Percentiles rank a stretch among this genome's conserved stretches.
These are phyloP conservation scores for Synanthedon myopaeformis DNA, from an alignment of 2,888 invertebrate genomes.

Conservation along the genomic window DNA sequence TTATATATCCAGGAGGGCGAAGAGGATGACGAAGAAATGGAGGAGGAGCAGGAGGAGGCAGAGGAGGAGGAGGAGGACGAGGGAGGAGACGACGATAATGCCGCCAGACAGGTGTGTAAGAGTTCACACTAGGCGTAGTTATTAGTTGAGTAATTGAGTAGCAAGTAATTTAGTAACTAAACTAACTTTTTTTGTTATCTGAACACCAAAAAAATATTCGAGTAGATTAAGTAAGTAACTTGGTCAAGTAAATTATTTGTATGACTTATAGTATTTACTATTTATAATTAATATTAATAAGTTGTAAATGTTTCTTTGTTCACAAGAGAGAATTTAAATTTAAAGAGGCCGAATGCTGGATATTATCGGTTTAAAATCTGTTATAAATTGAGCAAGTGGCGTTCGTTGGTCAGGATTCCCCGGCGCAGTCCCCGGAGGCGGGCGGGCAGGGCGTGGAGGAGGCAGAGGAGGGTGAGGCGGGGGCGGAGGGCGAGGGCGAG, in stretches of 20 bases:
- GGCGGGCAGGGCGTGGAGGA: slow-evolving; percentile 37
- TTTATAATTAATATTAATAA: too few species aligned
- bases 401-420: slow-evolving; percentile 59
- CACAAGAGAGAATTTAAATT: too few species aligned
- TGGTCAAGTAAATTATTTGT: too few species aligned
- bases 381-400: too few species aligned
- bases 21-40: slow-evolving; percentile 60
- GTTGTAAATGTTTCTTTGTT: too few species aligned
- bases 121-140: too few species aligned
- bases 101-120: slow-evolving; percentile 34
- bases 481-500: slow-evolving; percentile 16
- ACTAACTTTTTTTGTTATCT: too few species aligned
- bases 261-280: too few species aligned
- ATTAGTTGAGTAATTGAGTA: too few species aligned
- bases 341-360: not conserved
- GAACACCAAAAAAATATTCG: too few species aligned
- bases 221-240: too few species aligned
- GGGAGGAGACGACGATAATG: slow-evolving; percentile 43
- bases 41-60: slow-evolving; percentile 62
- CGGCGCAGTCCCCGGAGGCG: slow-evolving; percentile 63
- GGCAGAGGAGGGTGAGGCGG: slow-evolving; percentile 32
- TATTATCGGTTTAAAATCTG: not conserved
- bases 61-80: slow-evolving; percentile 52
- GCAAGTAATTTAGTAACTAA: too few species aligned
- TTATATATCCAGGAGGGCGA: slow-evolving; percentile 59